Conservation (phyloP, 2,797 vertebrate genomes). For the Vireo griseus region DNA sequence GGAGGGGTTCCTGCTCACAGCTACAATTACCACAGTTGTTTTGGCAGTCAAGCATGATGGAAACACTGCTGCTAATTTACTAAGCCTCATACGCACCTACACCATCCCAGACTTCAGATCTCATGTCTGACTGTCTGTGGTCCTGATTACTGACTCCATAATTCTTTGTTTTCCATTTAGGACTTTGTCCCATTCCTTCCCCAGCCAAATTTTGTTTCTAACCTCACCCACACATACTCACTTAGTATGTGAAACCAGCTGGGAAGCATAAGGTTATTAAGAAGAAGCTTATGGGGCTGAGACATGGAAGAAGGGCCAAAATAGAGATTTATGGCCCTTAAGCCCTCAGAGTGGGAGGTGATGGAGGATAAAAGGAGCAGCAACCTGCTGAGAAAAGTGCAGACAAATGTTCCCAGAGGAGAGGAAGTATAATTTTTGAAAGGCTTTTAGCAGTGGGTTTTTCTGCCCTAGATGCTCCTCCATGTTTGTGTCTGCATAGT, state of each 20-base stretch:
- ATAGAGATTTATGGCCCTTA: neutral
- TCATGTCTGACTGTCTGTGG: neutral
- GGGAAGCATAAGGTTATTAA: neutral
- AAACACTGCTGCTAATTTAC: neutral
- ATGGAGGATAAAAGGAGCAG: neutral
- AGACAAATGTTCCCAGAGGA: neutral
- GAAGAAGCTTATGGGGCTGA: neutral
- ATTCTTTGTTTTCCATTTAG: neutral
- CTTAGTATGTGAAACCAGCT: neutral
- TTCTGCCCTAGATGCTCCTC: neutral
- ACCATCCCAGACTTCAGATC: neutral
- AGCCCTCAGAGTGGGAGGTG: neutral
- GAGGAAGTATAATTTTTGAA: neutral
- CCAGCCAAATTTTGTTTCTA: neutral
- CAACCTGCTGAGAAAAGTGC: neutral
- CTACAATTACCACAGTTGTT: neutral
- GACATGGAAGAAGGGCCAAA: neutral
- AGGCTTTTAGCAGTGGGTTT: neutral
- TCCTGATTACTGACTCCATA: neutral
- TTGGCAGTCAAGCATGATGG: neutral
- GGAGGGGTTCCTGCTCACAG: neutral
- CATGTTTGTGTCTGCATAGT: neutral
- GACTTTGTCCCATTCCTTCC: neutral
- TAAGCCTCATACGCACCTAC: neutral
- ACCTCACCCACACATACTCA: neutral